phyloP scores from a whole-genome alignment of 2,797 vertebrate genomes.

The Vireo griseus region DNA sequence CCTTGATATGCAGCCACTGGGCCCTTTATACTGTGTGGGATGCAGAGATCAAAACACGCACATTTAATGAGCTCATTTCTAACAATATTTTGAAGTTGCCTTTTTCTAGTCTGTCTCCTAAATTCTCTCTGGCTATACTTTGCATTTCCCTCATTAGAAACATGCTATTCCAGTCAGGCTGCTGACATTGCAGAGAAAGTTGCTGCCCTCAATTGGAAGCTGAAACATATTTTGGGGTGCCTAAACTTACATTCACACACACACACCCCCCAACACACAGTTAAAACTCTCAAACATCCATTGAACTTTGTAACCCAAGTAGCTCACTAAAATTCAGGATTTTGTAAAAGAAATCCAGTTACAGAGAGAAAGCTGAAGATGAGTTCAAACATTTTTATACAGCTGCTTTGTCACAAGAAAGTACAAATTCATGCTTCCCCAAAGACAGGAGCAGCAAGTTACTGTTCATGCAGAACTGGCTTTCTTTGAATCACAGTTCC shows the following conservation, averaged over 20 bases:
- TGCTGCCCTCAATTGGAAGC: neutral
- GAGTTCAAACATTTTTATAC: neutral
- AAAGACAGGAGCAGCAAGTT: neutral
- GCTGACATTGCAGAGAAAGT: constrained; percentile 2
- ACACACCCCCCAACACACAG: neutral
- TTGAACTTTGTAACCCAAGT: neutral
- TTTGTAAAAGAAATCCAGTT: neutral
- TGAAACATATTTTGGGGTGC: neutral
- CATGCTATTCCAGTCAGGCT: constrained; percentile 5
- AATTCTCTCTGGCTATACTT: constrained; percentile 41
- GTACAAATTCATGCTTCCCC: neutral
- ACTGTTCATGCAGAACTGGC: neutral
- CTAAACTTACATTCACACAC: neutral
- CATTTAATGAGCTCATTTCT: constrained; percentile 30
- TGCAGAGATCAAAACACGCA: constrained; percentile 47
- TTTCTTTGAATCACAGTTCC: neutral
- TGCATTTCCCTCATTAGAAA: constrained; percentile 47
- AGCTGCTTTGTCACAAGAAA: neutral
- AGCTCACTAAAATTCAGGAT: neutral
- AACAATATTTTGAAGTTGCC: constrained; percentile 31
- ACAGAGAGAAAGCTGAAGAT: neutral
- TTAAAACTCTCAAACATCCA: neutral
- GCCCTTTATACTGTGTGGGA: constrained; percentile 25
- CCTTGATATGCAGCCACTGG: neutral
- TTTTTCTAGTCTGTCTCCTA: constrained; percentile 20